Evolutionary conservation across 2,797 vertebrate species (phyloP).

Genomic region (Argya squamiceps): DNA sequence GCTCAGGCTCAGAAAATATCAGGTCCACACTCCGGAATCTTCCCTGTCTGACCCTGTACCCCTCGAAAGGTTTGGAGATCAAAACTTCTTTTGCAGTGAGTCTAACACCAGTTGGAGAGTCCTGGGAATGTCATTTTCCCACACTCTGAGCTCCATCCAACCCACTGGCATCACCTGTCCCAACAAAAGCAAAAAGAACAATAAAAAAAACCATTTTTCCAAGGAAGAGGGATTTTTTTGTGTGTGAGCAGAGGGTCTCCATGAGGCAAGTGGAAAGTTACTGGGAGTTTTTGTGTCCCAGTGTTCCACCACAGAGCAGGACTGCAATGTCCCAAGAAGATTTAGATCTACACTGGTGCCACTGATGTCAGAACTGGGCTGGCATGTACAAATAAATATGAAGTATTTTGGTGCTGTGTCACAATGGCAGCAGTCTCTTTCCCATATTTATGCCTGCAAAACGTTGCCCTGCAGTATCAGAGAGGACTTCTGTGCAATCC

Average conservation of each 20-base stretch:
- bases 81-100: background rate
- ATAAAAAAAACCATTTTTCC: background rate
- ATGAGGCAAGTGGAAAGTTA: slow-evolving; percentile 1
- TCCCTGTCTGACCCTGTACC: background rate
- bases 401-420: slow-evolving; percentile 5
- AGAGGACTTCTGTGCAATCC: slow-evolving; percentile 18
- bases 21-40: background rate
- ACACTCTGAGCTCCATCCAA: background rate
- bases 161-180: background rate
- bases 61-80: rapidly evolving
- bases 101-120: background rate
- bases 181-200: background rate
- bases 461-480: background rate
- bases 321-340: background rate
- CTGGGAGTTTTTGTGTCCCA: background rate
- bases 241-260: background rate
- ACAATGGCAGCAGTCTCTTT: slow-evolving; percentile 30
- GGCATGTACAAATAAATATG: slow-evolving; percentile 2
- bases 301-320: background rate
- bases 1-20: too few species aligned
- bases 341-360: background rate
- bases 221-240: background rate
- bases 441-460: slow-evolving; percentile 14
- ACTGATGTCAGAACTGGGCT: slow-evolving; percentile 19
- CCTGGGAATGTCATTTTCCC: background rate